Evolutionary conservation across 2,797 vertebrate species (phyloP), one percentile per base, ranked within the genome.

Genomic region (Phataginus tetradactyla): DNA sequence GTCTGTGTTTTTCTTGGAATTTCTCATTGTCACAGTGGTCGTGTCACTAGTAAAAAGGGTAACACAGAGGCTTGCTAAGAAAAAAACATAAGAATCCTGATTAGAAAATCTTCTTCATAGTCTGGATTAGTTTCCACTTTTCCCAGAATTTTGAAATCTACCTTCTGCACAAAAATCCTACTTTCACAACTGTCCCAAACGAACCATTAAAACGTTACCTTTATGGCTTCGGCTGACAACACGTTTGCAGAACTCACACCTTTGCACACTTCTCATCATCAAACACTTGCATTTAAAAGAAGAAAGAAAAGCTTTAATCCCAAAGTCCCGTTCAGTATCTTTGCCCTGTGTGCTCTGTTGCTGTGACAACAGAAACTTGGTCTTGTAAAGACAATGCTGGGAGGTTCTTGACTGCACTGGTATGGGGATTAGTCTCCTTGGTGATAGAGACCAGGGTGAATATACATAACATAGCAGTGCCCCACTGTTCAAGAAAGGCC

Each of bases 381-480:
- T 95, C 97, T 93, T 97, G 95, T 91, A 93, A 95, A 98, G 97
- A 98, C 98, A 98, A 97, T 98, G 32, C 90, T 39, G 42, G 49
- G 90, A 97, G 97, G 97, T 98, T 97, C 98, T 98, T 98, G 97
- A 96, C 97, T 98, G 96, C 90, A 37, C 92, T 97, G 95, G 98
- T 95, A 95, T 97, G 97, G 94, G 97, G 97, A 98, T 98, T 97
- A 98, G 95, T 98, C 96, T 98, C 98, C 98, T 97, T 98, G 98
- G 98, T 98, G 98, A 98, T 95, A 81, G 97, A 98, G 78, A 97
- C 93, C 97, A 97, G 92, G 97, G 97, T 96, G 98, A 98, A 98
- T 98, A 97, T 96, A 97, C 96, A 89, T 98, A 97, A 97, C 96
- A 96, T 93, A 98, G 92, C 78, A 81, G 93, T 91, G 81, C 89